These are phyloP conservation scores for Morpho achilles DNA, from an alignment of 2,888 invertebrate genomes.

Conservation along the genomic window DNA sequence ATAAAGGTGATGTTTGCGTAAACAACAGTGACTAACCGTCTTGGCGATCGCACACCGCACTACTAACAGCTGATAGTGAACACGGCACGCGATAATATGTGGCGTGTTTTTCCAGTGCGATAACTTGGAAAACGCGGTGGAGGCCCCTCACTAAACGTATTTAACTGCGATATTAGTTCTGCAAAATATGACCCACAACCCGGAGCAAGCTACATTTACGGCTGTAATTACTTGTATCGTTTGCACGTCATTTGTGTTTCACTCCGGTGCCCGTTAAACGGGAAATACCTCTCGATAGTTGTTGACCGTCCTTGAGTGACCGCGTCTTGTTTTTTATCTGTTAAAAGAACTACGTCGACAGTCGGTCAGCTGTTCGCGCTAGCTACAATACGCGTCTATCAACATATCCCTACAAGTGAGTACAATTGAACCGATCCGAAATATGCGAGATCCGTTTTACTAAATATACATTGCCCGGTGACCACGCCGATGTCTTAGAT, in stretches of 20 bases:
- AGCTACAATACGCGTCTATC: conserved; percentile 65
- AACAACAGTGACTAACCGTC: conserved; percentile 34
- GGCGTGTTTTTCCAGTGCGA: conserved; percentile 68
- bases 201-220: conserved; percentile 31
- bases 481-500: conserved; percentile 1
- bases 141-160: conserved; percentile 29
- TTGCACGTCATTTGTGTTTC: conserved; percentile 43
- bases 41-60: conserved; percentile 41
- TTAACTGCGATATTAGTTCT: conserved; percentile 20
- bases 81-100: conserved; percentile 58
- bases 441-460: conserved; percentile 2
- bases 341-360: conserved; percentile 64
- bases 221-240: conserved; percentile 34
- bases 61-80: conserved; percentile 60
- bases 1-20: conserved; percentile 32
- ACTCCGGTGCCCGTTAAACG: conserved; percentile 54
- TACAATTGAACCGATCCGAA: conserved; percentile 13
- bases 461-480: conserved; percentile 39
- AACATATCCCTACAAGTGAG: conserved; percentile 46
- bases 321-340: conserved; percentile 72
- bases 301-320: conserved; percentile 71
- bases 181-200: conserved; percentile 25
- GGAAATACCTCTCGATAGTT: conserved; percentile 64
- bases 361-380: conserved; percentile 75
- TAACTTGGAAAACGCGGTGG: conserved; percentile 54